phyloP scores from a whole-genome alignment of 2,888 invertebrate species.

The Stenichneumon culpator region DNA sequence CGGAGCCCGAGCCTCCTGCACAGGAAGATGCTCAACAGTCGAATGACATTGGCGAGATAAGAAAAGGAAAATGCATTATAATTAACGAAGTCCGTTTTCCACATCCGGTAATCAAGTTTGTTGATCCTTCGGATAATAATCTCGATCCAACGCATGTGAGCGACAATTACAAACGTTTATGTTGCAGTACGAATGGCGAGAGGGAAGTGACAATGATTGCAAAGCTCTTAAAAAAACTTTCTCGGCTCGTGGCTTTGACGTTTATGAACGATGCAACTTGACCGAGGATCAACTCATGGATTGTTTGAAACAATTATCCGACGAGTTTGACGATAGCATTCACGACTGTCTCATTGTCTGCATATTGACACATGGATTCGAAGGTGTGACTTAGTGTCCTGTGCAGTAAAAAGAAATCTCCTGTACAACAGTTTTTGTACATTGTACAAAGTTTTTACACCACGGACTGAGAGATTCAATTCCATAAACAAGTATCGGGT shows the following conservation, averaged over 20 bases:
- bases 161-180: conserved; percentile 64
- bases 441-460: background rate
- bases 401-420: background rate
- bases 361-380: conserved; percentile 85
- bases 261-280: conserved; percentile 78
- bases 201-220: conserved; percentile 83
- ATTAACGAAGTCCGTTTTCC: conserved; percentile 81
- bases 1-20: background rate
- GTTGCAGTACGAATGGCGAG: conserved; percentile 80
- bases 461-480: background rate
- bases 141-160: too few relatives aligned
- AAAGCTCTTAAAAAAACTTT: conserved; percentile 81
- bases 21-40: background rate
- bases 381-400: conserved; percentile 65
- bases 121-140: too few relatives aligned
- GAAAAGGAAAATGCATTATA: conserved; percentile 83
- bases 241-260: conserved; percentile 81
- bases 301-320: conserved; percentile 72
- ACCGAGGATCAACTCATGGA: conserved; percentile 77
- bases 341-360: conserved; percentile 84
- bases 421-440: background rate
- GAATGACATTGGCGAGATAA: conserved; percentile 44
- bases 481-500: too few relatives aligned
- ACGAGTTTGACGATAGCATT: conserved; percentile 74
- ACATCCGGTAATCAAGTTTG: background rate